Conservation (phyloP, 2,797 vertebrate species). For the Brachyalestes nurse region DNA sequence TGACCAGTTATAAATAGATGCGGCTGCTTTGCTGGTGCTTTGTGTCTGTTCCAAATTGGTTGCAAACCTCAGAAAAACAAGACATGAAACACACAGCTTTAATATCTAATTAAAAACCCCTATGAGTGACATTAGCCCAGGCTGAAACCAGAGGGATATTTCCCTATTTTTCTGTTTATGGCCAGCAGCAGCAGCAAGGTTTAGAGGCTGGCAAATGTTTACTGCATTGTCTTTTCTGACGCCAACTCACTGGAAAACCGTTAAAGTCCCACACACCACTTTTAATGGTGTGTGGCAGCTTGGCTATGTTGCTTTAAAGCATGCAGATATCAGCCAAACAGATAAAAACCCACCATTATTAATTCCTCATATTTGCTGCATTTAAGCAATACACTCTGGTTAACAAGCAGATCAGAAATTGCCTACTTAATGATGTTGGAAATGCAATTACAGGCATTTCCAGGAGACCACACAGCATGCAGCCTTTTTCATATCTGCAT, state of each 20-base stretch:
- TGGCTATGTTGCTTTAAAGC: slow-evolving; percentile 1
- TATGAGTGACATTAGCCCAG: not conserved
- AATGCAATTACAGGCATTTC: slow-evolving; percentile 16
- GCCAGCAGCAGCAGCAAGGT: slow-evolving; percentile 9
- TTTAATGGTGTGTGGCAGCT: slow-evolving; percentile 32
- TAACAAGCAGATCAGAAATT: not conserved
- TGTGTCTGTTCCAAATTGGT: not conserved
- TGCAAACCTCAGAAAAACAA: not conserved
- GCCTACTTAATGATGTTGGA: not conserved
- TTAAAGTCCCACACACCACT: slow-evolving; percentile 19
- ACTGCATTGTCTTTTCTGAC: slow-evolving; percentile 43
- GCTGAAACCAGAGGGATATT: slow-evolving; percentile 8
- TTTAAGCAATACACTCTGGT: slow-evolving; percentile 1
- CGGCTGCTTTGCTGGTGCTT: too few relatives aligned
- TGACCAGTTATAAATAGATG: too few relatives aligned
- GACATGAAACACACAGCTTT: not conserved
- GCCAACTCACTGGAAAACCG: slow-evolving; percentile 30
- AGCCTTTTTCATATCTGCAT: slow-evolving; percentile 32
- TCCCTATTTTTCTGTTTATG: slow-evolving; percentile 10
- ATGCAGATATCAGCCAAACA: not conserved
- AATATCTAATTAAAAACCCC: not conserved
- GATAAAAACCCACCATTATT: slow-evolving; percentile 13
- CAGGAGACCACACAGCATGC: slow-evolving; percentile 8
- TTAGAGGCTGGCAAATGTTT: slow-evolving; percentile 46
- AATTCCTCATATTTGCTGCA: slow-evolving; percentile 23